phyloP scores from a whole-genome alignment of 2,797 vertebrate genomes.

The Knipowitschia caucasica region DNA sequence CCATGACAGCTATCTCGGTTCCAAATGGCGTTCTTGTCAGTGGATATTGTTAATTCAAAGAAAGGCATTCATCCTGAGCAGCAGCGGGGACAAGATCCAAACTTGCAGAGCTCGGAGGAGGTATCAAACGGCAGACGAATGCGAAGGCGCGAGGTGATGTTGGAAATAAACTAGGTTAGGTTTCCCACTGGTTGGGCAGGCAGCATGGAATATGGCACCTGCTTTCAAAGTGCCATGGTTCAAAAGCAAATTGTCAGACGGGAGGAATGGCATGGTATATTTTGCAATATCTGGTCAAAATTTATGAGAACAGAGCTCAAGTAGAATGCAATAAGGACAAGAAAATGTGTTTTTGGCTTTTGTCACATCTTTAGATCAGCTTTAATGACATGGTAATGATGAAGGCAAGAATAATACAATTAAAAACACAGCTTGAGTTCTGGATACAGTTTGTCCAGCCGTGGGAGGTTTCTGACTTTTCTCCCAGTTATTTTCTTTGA shows the following conservation, averaged over 20 bases:
- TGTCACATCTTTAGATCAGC: no score
- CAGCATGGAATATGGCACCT: slow-evolving; percentile 41
- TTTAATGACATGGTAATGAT: no score
- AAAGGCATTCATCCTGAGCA: slow-evolving; percentile 17
- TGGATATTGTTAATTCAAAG: slow-evolving; percentile 51
- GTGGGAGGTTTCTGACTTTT: no score
- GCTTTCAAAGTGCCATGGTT: slow-evolving; percentile 53
- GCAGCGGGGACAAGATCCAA: slow-evolving; percentile 23
- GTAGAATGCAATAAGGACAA: slow-evolving; percentile 32
- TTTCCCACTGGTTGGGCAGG: slow-evolving; percentile 43
- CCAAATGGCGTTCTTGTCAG: slow-evolving; percentile 46
- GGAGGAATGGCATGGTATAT: slow-evolving; percentile 39
- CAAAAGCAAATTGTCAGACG: slow-evolving; percentile 52
- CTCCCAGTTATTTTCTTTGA: no score
- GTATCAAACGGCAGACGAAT: slow-evolving; percentile 31
- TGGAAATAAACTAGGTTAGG: slow-evolving; percentile 50
- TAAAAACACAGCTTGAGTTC: no score
- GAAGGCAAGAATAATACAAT: no score
- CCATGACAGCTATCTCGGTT: slow-evolving; percentile 35
- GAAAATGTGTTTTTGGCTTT: background rate
- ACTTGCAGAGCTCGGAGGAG: slow-evolving; percentile 19
- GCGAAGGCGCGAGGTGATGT: slow-evolving; percentile 14
- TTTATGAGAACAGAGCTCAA: slow-evolving; percentile 42
- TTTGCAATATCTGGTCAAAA: slow-evolving; percentile 47
- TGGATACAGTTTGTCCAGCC: no score